Conservation (phyloP, 2,888 invertebrate species). For the Megamerina dolium region DNA sequence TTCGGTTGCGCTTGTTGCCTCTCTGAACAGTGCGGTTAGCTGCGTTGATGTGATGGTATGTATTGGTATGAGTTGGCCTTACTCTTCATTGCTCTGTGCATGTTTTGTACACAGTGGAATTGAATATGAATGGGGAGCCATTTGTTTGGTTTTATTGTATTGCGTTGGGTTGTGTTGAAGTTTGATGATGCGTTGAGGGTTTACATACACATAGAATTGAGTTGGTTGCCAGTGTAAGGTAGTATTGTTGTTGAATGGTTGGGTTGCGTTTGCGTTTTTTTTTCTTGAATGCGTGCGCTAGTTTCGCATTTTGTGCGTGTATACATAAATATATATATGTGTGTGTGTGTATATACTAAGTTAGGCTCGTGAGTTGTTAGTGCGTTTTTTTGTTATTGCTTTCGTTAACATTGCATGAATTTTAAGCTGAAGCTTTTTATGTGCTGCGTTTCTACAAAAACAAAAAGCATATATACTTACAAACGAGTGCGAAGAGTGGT, state of each 20-base stretch:
- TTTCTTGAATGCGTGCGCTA: conserved; percentile 27
- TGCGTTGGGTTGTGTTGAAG: background rate
- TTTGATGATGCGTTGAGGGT: background rate
- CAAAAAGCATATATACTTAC: too few species aligned
- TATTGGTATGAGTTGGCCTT: background rate
- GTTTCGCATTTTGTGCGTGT: conserved; percentile 19
- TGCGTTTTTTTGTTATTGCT: conserved; percentile 5
- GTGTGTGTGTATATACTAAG: too few species aligned
- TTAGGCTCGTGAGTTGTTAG: too few species aligned
- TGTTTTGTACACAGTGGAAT: too few species aligned
- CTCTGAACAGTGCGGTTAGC: too few species aligned
- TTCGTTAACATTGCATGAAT: conserved; percentile 17
- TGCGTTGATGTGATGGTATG: background rate
- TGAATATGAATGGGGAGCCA: conserved; percentile 2
- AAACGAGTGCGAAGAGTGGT: too few species aligned
- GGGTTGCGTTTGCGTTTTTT: conserved; percentile 31
- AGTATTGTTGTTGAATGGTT: conserved; percentile 26
- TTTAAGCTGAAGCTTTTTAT: conserved; percentile 7
- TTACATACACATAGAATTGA: background rate
- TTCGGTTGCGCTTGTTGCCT: too few species aligned
- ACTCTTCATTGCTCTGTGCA: too few species aligned
- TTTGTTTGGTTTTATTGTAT: conserved; percentile 1
- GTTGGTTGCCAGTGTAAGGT: too few species aligned
- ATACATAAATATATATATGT: too few species aligned
- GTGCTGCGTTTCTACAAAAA: too few species aligned